phyloP scores from a whole-genome alignment of 2,113 vertebrate genomes.

The Ptychochromis oligacanthus region DNA sequence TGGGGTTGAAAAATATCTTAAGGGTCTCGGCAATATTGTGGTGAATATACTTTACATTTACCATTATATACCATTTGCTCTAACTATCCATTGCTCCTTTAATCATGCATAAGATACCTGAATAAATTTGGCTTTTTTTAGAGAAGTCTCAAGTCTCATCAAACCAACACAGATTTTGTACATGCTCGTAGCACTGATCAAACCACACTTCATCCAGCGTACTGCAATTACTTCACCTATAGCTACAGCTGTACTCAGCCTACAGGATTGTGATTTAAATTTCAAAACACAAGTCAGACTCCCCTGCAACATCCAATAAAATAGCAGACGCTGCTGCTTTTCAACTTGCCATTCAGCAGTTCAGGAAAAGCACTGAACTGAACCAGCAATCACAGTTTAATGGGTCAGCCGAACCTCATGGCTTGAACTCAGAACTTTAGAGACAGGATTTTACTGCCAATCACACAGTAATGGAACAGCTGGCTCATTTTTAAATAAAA shows the following conservation, averaged over 20 bases:
- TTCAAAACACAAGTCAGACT: conserved; percentile 28
- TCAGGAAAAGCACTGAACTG: conserved; percentile 6
- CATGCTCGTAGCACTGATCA: neutral
- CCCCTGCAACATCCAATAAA: conserved; percentile 14
- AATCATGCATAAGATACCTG: neutral
- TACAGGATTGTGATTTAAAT: conserved; percentile 4
- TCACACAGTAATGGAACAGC: conserved; percentile 58
- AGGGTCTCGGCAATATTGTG: neutral
- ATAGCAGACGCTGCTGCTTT: conserved; percentile 26
- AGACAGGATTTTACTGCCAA: conserved; percentile 49
- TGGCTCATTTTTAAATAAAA: conserved; percentile 43
- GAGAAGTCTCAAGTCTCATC: neutral
- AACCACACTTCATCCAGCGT: neutral
- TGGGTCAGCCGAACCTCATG: conserved; percentile 17
- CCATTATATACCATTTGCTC: neutral
- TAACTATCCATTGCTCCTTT: neutral
- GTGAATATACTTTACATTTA: neutral
- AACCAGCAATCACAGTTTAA: conserved; percentile 44
- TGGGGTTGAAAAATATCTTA: neutral
- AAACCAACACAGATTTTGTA: neutral
- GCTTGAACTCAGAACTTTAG: conserved; percentile 35
- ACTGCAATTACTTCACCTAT: neutral
- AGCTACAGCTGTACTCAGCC: neutral
- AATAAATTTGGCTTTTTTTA: neutral
- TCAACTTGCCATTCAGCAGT: conserved; percentile 17